A percentile compares a stretch with the other conserved stretches of the same genome.
Conservation (phyloP, 1,140 invertebrate genomes). For the Arion vulgaris region DNA sequence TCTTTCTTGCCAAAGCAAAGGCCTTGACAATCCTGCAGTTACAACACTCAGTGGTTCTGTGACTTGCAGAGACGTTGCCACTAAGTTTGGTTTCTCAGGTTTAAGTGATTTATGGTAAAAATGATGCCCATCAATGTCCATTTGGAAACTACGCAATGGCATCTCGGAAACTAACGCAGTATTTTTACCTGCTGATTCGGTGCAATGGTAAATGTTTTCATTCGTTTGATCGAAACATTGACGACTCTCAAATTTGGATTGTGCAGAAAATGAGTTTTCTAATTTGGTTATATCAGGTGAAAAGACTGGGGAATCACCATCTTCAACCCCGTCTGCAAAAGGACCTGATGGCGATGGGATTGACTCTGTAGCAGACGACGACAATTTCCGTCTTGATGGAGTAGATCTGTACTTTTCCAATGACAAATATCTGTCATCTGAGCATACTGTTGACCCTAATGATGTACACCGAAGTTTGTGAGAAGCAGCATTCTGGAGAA, state of each 20-base stretch:
- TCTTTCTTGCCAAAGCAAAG: neutral
- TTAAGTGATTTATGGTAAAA: neutral
- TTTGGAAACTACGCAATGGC: too few species aligned
- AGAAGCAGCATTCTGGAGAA: neutral
- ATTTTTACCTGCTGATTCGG: neutral
- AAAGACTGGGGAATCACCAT: conserved; percentile 17
- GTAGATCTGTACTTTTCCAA: neutral
- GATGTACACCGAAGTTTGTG: neutral
- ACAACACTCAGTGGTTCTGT: neutral
- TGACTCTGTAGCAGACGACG: conserved; percentile 33
- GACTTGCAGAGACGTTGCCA: neutral
- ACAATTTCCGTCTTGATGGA: conserved; percentile 4
- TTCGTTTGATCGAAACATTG: neutral
- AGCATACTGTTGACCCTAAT: neutral
- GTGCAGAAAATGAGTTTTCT: neutral
- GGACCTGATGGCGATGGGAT: conserved; percentile 19
- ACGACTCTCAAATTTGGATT: neutral
- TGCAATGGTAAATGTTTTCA: neutral
- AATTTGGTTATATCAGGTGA: neutral
- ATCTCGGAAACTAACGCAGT: neutral
- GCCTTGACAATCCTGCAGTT: neutral
- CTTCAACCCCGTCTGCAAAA: neutral
- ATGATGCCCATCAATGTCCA: neutral
- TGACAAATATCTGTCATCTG: neutral
- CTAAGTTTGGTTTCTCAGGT: neutral